Evolutionary conservation across 2,113 vertebrate genomes (phyloP).

Genomic region (Sceloporus undulatus): DNA sequence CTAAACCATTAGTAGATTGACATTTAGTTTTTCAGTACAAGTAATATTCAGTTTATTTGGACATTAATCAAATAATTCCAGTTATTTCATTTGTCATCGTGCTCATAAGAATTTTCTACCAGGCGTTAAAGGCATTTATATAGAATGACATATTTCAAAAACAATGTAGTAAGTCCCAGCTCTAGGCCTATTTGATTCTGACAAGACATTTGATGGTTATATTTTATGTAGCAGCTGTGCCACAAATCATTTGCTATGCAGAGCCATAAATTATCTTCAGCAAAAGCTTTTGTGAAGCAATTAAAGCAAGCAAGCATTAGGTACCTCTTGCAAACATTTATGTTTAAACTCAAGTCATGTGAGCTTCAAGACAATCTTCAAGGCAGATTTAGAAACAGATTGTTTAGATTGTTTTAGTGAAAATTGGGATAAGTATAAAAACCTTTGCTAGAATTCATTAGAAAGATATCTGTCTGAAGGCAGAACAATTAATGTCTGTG

Average conservation of each 20-base stretch:
- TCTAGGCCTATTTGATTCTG: constrained; percentile 67
- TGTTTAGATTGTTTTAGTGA: not conserved
- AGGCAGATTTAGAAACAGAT: not conserved
- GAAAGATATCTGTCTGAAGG: not conserved
- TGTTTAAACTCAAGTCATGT: not conserved
- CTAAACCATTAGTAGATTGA: constrained; percentile 59
- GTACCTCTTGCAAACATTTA: not conserved
- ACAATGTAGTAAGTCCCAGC: constrained; percentile 63
- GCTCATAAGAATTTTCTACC: constrained; percentile 76
- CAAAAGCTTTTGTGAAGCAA: not conserved
- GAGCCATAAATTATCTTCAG: constrained; percentile 36
- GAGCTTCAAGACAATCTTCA: not conserved
- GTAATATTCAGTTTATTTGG: constrained; percentile 60
- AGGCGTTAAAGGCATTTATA: constrained; percentile 78
- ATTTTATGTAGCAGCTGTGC: constrained; percentile 67
- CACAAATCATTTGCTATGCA: constrained; percentile 46
- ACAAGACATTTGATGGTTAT: constrained; percentile 70
- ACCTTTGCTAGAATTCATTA: not conserved
- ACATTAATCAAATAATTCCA: constrained; percentile 69
- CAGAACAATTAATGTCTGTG: no score
- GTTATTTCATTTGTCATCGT: constrained; percentile 76
- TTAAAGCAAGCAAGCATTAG: not conserved
- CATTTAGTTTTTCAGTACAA: constrained; percentile 51
- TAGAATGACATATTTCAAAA: constrained; percentile 79
- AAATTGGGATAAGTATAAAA: not conserved